phyloP scores from a whole-genome alignment of 1,140 invertebrate species.

The Mya arenaria region DNA sequence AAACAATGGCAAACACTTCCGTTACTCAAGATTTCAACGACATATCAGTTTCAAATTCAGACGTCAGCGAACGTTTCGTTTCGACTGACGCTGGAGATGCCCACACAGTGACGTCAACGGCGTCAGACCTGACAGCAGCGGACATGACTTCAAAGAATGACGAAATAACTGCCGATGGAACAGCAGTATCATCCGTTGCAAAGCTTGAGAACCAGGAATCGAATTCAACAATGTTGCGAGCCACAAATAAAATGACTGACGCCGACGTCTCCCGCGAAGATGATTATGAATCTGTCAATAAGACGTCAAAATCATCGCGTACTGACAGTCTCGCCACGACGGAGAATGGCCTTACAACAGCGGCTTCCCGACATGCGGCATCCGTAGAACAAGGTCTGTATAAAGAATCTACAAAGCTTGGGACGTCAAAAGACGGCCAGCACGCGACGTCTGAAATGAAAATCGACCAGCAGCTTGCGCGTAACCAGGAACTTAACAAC shows the following conservation, averaged over 20 bases:
- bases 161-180: constrained; percentile 31
- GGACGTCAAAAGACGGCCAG: constrained; percentile 6
- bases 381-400: constrained; percentile 39
- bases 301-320: constrained; percentile 15
- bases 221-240: constrained; percentile 11
- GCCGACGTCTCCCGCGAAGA: constrained; percentile 14
- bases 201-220: constrained; percentile 37
- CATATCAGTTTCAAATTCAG: constrained; percentile 24
- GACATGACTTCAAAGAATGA: constrained; percentile 32
- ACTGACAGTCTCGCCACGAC: constrained; percentile 31
- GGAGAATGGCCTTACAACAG: not conserved
- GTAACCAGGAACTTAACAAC: constrained; percentile 48
- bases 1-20: not conserved
- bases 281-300: constrained; percentile 41
- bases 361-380: constrained; percentile 29
- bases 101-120: constrained; percentile 35
- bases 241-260: constrained; percentile 23
- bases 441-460: constrained; percentile 5
- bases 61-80: constrained; percentile 25
- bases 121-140: constrained; percentile 24
- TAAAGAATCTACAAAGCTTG: constrained; percentile 8
- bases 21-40: constrained; percentile 39
- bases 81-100: constrained; percentile 15
- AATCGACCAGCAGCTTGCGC: constrained; percentile 25
- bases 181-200: constrained; percentile 3